phyloP scores from a whole-genome alignment of 1,140 invertebrate species.

The Octopus bimaculoides region DNA sequence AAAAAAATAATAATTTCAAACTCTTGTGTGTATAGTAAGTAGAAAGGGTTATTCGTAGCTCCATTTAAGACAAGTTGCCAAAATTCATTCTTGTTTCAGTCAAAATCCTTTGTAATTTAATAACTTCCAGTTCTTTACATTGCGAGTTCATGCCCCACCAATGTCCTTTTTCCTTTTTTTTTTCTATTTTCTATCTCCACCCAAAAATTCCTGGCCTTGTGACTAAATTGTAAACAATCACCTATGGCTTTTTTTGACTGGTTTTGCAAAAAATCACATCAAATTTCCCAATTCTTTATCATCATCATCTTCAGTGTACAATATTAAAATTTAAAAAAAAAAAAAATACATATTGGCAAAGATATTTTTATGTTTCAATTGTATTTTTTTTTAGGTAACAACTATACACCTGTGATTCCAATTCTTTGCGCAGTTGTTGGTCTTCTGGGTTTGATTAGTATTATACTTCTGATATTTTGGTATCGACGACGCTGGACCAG shows the following conservation, averaged over 20 bases:
- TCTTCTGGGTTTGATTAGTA: constrained; percentile 55
- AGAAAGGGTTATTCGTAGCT: too few species aligned
- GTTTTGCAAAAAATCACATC: neutral
- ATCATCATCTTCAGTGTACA: neutral
- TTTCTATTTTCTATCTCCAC: too few species aligned
- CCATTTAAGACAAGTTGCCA: too few species aligned
- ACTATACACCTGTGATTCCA: constrained; percentile 55
- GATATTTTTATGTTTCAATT: neutral
- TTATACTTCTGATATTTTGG: constrained; percentile 51
- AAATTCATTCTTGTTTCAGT: too few species aligned
- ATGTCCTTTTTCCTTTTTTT: too few species aligned
- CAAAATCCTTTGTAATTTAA: too few species aligned
- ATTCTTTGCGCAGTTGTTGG: constrained; percentile 61
- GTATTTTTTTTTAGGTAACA: constrained; percentile 26
- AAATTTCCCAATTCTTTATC: neutral
- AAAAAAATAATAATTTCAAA: too few species aligned
- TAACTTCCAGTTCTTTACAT: too few species aligned
- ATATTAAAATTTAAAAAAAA: too few species aligned
- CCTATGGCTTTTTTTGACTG: neutral
- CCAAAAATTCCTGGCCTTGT: too few species aligned
- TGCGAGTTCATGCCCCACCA: too few species aligned
- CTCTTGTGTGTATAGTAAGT: too few species aligned
- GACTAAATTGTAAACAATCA: neutral
- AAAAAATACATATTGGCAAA: neutral
- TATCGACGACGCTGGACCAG: constrained; percentile 30